phyloP scores from a whole-genome alignment of 2,797 vertebrate species.

The Selene dorsalis region DNA sequence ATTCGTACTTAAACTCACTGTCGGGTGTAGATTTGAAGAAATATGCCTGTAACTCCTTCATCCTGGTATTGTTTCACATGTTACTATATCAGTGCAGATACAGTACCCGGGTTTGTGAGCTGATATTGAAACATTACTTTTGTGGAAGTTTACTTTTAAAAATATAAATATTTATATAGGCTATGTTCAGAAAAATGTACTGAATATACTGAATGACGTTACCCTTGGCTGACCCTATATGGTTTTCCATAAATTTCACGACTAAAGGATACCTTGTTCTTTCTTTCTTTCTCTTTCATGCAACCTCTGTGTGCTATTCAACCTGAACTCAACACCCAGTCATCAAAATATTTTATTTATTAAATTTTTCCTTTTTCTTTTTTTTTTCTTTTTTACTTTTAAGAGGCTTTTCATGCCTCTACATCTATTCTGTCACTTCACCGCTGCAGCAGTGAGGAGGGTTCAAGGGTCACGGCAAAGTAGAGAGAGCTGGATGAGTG shows the following conservation, averaged over 20 bases:
- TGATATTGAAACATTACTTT: background rate
- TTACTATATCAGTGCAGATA: background rate
- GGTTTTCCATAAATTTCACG: constrained; percentile 14
- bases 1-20: background rate
- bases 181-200: background rate
- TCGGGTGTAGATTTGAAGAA: background rate
- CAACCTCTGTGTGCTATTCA: constrained; percentile 15
- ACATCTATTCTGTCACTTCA: constrained; percentile 75
- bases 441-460: constrained; percentile 51
- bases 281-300: constrained; percentile 19
- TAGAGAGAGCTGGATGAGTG: constrained; percentile 71
- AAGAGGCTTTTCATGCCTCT: constrained; percentile 74
- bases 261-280: constrained; percentile 1
- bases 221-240: background rate
- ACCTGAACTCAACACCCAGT: constrained; percentile 40
- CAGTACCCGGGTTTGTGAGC: background rate
- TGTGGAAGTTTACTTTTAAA: background rate
- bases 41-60: background rate
- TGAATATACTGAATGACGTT: background rate
- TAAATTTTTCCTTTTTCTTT: constrained; percentile 22
- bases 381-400: constrained; percentile 27
- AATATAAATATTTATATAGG: background rate
- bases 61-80: background rate
- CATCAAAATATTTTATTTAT: constrained; percentile 52
- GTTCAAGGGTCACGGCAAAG: constrained; percentile 67